These are phyloP conservation scores for Drosophila ustulata DNA, from an alignment of 2,888 invertebrate genomes.

Conservation along the genomic window DNA sequence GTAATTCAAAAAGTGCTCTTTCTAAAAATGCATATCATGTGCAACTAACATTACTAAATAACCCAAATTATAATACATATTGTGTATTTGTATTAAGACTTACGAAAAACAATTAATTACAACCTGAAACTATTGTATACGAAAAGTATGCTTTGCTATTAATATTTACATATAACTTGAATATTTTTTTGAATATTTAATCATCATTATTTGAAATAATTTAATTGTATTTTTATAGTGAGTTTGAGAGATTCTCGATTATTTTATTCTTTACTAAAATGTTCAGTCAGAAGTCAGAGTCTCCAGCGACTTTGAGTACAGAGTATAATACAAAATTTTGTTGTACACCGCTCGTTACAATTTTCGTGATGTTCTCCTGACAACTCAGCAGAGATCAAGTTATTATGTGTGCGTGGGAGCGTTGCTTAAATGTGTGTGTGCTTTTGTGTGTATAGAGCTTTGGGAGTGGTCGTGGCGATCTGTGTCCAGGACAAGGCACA, in stretches of 20 bases:
- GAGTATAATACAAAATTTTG: slow-evolving; percentile 15
- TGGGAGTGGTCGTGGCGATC: slow-evolving; percentile 63
- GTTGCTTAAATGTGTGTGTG: slow-evolving; percentile 12
- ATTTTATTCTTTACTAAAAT: not conserved
- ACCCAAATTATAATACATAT: too few relatives aligned
- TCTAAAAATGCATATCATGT: not conserved
- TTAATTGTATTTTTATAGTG: not conserved
- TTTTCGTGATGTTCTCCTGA: slow-evolving; percentile 80
- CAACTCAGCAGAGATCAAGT: slow-evolving; percentile 81
- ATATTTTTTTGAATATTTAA: too few relatives aligned
- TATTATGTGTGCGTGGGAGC: slow-evolving; percentile 58
- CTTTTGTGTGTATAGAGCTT: slow-evolving; percentile 52
- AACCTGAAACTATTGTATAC: too few relatives aligned
- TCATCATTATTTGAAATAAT: not conserved
- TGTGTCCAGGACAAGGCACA: slow-evolving; percentile 37
- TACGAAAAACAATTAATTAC: too few relatives aligned
- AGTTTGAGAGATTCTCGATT: not conserved
- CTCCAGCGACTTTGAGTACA: not conserved
- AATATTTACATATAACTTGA: too few relatives aligned
- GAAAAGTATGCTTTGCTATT: too few relatives aligned
- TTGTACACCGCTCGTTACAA: slow-evolving; percentile 72
- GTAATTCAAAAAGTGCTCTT: not conserved
- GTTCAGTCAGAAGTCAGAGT: not conserved
- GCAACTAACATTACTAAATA: too few relatives aligned
- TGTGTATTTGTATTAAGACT: too few relatives aligned